Evolutionary conservation across 2,888 invertebrate species (phyloP).

Genomic region (Drosophila multiciliata): DNA sequence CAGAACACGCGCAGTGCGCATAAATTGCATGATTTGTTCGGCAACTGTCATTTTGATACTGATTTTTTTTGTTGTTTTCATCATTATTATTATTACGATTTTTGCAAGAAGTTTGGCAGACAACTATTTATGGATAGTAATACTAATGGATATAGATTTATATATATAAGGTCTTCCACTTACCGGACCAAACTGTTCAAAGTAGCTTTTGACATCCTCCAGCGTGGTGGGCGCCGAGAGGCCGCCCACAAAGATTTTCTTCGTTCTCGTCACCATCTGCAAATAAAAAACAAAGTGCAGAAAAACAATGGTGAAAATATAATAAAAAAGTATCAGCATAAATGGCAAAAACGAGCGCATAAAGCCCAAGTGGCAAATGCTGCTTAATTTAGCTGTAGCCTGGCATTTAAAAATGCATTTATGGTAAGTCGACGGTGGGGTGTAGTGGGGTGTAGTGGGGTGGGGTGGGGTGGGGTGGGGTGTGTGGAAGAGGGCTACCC

Average conservation of each 20-base stretch:
- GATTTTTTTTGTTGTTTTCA: slow-evolving; percentile 30
- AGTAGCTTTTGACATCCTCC: slow-evolving; percentile 99
- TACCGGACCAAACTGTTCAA: slow-evolving; percentile 99
- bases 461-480: background rate
- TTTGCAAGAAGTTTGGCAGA: slow-evolving; percentile 48
- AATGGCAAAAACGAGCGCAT: slow-evolving; percentile 42
- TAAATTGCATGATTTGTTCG: slow-evolving; percentile 77
- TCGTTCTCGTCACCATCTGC: slow-evolving; percentile 99
- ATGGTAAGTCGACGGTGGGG: slow-evolving; percentile 31
- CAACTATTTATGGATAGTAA: slow-evolving; percentile 16
- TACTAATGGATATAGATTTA: slow-evolving; percentile 18
- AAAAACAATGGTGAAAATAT: slow-evolving; percentile 18
- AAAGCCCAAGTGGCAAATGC: slow-evolving; percentile 47
- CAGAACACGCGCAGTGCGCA: slow-evolving; percentile 70
- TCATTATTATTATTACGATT: slow-evolving; percentile 59
- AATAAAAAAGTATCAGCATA: slow-evolving; percentile 29
- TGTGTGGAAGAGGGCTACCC: slow-evolving; percentile 7
- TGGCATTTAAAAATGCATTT: slow-evolving; percentile 75
- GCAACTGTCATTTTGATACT: slow-evolving; percentile 70
- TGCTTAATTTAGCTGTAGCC: slow-evolving; percentile 58
- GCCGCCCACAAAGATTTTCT: slow-evolving; percentile 99
- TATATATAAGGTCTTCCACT: slow-evolving; percentile 85
- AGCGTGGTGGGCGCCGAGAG: slow-evolving; percentile 99
- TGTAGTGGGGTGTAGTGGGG: background rate
- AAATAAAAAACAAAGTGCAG: slow-evolving; percentile 64